Evolutionary conservation across 2,888 invertebrate genomes (phyloP).

Genomic region (Cantharis rufa): DNA sequence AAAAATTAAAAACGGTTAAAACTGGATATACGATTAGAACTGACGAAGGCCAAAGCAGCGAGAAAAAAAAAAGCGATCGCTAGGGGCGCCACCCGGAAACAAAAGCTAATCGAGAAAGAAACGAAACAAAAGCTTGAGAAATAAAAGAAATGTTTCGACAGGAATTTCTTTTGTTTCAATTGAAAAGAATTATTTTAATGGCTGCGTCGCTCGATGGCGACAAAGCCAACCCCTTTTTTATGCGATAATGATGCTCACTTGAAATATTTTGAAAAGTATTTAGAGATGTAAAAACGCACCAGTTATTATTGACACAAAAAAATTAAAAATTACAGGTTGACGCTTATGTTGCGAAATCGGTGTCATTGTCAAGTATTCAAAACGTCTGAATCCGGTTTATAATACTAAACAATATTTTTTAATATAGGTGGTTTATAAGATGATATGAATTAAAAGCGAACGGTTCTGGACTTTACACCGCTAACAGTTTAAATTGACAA

Average conservation of each 20-base stretch:
- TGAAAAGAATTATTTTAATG: neutral
- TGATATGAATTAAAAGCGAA: constrained; percentile 20
- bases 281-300: neutral
- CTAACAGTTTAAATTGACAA: neutral
- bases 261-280: neutral
- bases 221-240: neutral
- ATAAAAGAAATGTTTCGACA: neutral
- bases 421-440: neutral
- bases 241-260: neutral
- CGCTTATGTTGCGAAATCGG: constrained; percentile 19
- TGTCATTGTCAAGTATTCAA: constrained; percentile 25
- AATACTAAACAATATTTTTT: neutral
- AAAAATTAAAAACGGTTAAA: neutral
- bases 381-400: constrained; percentile 23
- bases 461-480: constrained; percentile 14
- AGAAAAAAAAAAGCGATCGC: neutral
- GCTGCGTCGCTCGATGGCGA: neutral
- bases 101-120: neutral
- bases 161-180: neutral
- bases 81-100: neutral
- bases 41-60: neutral
- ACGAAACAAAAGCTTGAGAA: neutral
- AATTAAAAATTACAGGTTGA: constrained; percentile 17
- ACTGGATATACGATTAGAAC: neutral
- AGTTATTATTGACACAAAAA: constrained; percentile 8